These are phyloP conservation scores for Mustelus asterias DNA, from an alignment of 2,113 vertebrate species.

Conservation along the genomic window DNA sequence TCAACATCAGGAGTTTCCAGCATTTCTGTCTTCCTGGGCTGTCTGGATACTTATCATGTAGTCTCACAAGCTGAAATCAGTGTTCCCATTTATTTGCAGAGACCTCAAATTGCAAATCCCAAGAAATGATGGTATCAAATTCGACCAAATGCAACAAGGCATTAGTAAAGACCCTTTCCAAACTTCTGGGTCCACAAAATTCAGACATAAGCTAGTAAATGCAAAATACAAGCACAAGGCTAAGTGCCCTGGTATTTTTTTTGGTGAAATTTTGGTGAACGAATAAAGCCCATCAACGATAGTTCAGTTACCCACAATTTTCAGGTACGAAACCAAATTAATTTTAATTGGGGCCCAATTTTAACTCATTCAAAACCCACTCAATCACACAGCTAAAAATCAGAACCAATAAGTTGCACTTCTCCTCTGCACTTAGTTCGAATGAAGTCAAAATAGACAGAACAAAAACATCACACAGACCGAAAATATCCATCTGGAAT, in stretches of 20 bases:
- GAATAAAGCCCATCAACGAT: not conserved
- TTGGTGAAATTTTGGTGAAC: not conserved
- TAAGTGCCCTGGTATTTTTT: not conserved
- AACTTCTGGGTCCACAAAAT: not conserved
- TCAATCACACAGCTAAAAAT: too few species aligned
- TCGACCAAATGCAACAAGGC: not conserved
- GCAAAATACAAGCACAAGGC: not conserved
- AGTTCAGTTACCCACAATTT: not conserved
- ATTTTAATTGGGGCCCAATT: not conserved
- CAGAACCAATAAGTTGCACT: not conserved
- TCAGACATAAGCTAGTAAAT: not conserved
- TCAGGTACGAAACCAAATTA: not conserved
- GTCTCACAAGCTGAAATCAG: not conserved
- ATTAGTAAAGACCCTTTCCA: not conserved
- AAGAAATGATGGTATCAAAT: not conserved
- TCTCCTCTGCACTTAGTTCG: not conserved
- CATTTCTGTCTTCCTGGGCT: not conserved
- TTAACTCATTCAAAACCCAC: not conserved
- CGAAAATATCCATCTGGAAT: not conserved
- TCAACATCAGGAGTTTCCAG: not conserved
- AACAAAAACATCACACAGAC: not conserved
- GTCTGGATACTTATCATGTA: not conserved
- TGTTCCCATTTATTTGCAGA: not conserved
- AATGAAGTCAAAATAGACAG: not conserved
- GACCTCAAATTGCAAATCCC: not conserved